Percentiles rank a stretch among this genome's conserved stretches.
These are phyloP conservation scores for Bombyx mandarina DNA, from an alignment of 1,140 invertebrate genomes.

Conservation along the genomic window DNA sequence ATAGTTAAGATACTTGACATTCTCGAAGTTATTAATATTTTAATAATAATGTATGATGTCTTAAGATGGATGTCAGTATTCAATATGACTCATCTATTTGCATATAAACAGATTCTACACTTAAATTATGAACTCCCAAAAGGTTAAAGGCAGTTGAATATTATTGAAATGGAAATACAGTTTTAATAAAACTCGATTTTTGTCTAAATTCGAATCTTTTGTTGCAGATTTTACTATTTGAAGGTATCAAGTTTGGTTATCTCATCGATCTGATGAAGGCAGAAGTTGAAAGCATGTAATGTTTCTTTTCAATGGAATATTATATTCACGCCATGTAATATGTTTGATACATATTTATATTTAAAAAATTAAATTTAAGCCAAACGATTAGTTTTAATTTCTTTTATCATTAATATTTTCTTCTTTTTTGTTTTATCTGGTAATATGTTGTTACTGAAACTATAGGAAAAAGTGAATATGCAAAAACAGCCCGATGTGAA, in stretches of 20 bases:
- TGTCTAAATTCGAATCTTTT: constrained; percentile 6
- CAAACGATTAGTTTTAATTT: constrained; percentile 14
- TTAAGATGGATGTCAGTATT: no score
- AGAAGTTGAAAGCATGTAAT: constrained; percentile 41
- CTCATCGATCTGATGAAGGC: constrained; percentile 50
- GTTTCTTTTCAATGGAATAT: constrained; percentile 14
- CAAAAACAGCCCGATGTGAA: no score
- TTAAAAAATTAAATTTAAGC: constrained; percentile 43
- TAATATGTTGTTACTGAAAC: no score
- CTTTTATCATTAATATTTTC: no score
- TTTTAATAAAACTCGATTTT: no score
- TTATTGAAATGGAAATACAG: no score
- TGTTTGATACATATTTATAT: constrained; percentile 40
- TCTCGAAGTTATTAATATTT: neutral
- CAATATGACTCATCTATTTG: no score
- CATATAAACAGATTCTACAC: neutral
- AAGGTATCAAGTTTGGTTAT: constrained; percentile 50
- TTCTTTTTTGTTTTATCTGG: no score
- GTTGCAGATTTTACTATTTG: constrained; percentile 56
- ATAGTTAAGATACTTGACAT: neutral
- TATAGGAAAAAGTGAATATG: no score
- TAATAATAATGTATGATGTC: neutral
- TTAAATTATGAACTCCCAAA: neutral
- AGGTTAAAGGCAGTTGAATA: neutral
- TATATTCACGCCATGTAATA: constrained; percentile 41